A percentile compares a stretch with the other conserved stretches of the same genome.
Conservation (phyloP, 2,113 vertebrate genomes). For the Capricornis sumatraensis region DNA sequence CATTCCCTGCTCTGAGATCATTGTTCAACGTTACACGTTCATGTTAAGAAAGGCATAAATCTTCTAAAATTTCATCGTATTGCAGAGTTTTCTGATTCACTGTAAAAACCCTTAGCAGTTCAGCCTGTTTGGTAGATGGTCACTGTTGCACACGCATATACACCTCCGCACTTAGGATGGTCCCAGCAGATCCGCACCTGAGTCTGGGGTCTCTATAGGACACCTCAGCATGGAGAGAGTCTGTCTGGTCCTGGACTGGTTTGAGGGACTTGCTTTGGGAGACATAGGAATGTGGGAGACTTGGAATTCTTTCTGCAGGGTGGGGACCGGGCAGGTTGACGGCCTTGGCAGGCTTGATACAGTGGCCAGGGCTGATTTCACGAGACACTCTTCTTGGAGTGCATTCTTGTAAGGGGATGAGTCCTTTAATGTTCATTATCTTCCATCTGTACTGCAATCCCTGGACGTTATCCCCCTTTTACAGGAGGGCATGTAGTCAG, state of each 20-base stretch:
- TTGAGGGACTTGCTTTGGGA: not conserved
- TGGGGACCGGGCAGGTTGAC: not conserved
- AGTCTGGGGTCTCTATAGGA: not conserved
- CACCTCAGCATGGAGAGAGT: not conserved
- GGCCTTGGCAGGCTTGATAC: not conserved
- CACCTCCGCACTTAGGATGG: not conserved
- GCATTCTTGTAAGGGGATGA: too few species aligned
- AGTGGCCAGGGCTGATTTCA: not conserved
- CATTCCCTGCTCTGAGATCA: not conserved
- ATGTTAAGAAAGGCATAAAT: not conserved
- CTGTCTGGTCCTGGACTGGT: not conserved
- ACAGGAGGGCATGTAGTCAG: not conserved
- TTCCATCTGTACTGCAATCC: not conserved
- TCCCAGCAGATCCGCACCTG: accelerated
- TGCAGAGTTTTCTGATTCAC: not conserved
- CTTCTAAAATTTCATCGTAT: not conserved
- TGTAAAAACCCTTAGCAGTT: not conserved
- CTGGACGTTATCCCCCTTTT: not conserved
- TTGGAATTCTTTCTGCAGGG: not conserved
- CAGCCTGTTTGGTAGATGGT: not conserved
- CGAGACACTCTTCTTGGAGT: not conserved
- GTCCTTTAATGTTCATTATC: not conserved
- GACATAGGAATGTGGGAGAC: not conserved
- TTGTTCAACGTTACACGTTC: not conserved
- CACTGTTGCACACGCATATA: not conserved